Conservation (phyloP, 92 coral and sea anemone genomes). For the Epizoanthus fatuus region DNA sequence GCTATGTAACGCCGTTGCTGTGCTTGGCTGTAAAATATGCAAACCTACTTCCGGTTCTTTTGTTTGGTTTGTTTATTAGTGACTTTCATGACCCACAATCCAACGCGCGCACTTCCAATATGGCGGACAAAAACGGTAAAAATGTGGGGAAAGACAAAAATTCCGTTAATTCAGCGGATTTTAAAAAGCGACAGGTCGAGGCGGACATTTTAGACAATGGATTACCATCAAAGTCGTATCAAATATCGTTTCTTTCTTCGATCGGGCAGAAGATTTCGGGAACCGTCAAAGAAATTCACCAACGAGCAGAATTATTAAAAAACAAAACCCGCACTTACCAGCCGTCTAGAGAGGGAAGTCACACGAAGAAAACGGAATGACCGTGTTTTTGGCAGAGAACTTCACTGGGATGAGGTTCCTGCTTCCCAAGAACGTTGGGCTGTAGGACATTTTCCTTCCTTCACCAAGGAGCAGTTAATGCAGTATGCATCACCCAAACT, state of each 20-base stretch:
- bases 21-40: no score
- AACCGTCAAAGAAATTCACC: slow-evolving; percentile 29
- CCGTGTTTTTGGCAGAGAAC: slow-evolving; percentile 33
- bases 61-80: no score
- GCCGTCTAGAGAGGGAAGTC: slow-evolving; percentile 21
- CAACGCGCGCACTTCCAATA: no score
- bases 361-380: slow-evolving; percentile 3
- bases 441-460: slow-evolving; percentile 44
- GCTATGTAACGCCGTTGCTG: no score
- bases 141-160: no score
- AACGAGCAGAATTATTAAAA: slow-evolving; percentile 20
- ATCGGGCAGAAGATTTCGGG: slow-evolving; percentile 44
- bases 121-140: no score
- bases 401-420: slow-evolving; percentile 23
- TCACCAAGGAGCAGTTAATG: slow-evolving; percentile 32
- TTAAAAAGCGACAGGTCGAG: no score
- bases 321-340: slow-evolving; percentile 38
- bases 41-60: no score
- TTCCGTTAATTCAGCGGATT: no score
- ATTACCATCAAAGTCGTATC: no score
- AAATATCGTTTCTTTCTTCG: slow-evolving; percentile 6
- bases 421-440: slow-evolving; percentile 31
- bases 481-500: slow-evolving; percentile 42
- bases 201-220: no score
- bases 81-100: no score